These are phyloP conservation scores for Eupithecia tripunctaria DNA, from an alignment of 2,888 invertebrate genomes.

Conservation along the genomic window DNA sequence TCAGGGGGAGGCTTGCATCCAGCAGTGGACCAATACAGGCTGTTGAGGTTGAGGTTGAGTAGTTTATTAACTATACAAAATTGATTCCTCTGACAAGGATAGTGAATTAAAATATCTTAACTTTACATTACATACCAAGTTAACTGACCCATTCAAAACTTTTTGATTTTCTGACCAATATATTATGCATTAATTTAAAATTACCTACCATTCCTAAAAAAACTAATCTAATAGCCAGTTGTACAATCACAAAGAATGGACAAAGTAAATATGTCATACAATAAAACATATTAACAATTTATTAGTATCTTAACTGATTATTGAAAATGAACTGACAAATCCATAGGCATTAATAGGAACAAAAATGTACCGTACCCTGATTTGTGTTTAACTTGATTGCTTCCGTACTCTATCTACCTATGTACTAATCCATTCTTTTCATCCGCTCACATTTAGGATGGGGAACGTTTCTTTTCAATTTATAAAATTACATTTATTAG, in stretches of 20 bases:
- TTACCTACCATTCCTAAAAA: not conserved
- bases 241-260: not conserved
- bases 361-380: not conserved
- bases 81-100: not conserved
- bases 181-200: not conserved
- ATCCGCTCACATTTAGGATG: not conserved
- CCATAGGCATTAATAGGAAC: not conserved
- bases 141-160: no score
- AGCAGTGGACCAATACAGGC: no score
- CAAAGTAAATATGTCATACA: not conserved
- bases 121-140: not conserved
- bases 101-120: not conserved
- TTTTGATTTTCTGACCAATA: not conserved
- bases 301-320: not conserved
- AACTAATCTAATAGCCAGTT: not conserved
- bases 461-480: not conserved
- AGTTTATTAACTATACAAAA: not conserved
- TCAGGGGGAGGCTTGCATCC: no score
- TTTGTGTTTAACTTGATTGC: not conserved
- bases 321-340: not conserved
- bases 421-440: not conserved
- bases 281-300: not conserved
- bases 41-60: no score
- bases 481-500: not conserved
- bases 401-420: not conserved